Base-by-base conservation (phyloP, 1,140 invertebrate genomes). In the Muscidifurax raptorellus region DNA sequence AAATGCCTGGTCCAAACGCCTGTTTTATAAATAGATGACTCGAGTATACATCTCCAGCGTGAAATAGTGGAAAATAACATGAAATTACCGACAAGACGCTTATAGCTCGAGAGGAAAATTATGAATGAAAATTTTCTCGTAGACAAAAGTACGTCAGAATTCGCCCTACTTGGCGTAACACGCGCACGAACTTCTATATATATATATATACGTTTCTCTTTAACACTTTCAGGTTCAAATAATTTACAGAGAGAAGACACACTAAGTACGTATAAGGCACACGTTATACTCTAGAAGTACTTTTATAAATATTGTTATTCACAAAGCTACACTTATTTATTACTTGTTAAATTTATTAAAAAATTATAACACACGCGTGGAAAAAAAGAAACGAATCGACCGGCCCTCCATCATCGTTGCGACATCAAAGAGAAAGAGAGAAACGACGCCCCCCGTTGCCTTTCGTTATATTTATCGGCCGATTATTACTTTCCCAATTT, bases 71-170 rank as follows among this genome's bases (percentile, higher is more conserved):
- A 47, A 47, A 47, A 13, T 47, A 47, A 40, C 36, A 40, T 40
- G 9, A 40, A 40, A 40, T 40, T 40, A 40, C 36, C 36, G 1
- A 40, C 36, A 9, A 47, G 44, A 47, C 44, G 27, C 27, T 69
- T 71, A 71, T 71, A 71, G 30, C 67, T 71, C 12, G 0, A 0
- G 10, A 30, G 27, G 67, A 71, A 32, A 71, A 18, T 71, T 30
- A 71, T 71, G 67, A 71, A 71, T 71, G 27, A 30, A 71, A 71
- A 71, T 32, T 71, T 32, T 13, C n/a, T n/a, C 27, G 27, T 15
- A 22, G 25, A 71, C 6, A 71, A 22, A 71, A 71, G 67, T 28
- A 28, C 22, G n/a, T 27, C 44, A 47, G 44, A 47, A 47, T 15
- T 25, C 66, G 66, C 2, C 66, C 66, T 69, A 69, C n/a, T 69